Percentiles rank a stretch among this genome's conserved stretches.
Conservation (phyloP, 2,113 vertebrate genomes). For the Solenodon paradoxus region DNA sequence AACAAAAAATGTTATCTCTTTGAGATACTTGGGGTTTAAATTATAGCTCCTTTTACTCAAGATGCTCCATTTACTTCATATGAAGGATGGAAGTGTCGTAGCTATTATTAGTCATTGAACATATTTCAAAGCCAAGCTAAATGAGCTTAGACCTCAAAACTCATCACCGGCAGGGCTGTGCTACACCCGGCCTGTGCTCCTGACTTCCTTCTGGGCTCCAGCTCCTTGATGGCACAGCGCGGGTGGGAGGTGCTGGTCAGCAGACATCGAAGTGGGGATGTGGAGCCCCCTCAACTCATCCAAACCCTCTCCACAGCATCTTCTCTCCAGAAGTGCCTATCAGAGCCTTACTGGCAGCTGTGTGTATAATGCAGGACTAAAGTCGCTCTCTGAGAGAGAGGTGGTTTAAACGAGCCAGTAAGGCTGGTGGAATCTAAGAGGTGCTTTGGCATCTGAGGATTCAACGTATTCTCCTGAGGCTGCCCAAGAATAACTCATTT, state of each 20-base stretch:
- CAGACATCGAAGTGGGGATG: neutral
- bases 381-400: neutral
- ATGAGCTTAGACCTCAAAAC: neutral
- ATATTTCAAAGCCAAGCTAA: neutral
- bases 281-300: neutral
- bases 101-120: neutral
- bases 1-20: neutral
- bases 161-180: neutral
- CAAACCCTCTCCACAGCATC: neutral
- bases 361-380: neutral
- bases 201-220: neutral
- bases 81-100: neutral
- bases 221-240: accelerated
- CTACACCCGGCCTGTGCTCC: neutral
- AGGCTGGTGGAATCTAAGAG: neutral
- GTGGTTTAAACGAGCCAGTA: neutral
- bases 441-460: neutral
- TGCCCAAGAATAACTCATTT: neutral
- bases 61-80: neutral
- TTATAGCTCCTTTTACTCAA: neutral
- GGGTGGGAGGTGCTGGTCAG: neutral
- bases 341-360: neutral
- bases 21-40: neutral
- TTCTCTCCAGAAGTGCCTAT: neutral
- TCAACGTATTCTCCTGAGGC: neutral